These are phyloP conservation scores for Montipora capricornis DNA, from an alignment of 64 coral and sea anemone species.

Conservation along the genomic window DNA sequence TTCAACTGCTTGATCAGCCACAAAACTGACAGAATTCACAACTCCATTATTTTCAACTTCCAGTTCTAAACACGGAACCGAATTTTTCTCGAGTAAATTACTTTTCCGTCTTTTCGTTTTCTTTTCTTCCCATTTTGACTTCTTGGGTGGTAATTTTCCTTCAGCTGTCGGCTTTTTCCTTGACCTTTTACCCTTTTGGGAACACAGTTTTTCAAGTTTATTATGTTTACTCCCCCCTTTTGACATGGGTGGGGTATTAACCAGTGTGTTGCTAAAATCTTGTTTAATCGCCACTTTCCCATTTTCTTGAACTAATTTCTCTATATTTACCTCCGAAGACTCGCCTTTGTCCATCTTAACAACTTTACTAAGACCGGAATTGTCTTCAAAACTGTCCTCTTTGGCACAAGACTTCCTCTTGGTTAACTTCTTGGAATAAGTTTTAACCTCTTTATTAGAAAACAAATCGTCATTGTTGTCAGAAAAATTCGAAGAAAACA, in stretches of 20 bases:
- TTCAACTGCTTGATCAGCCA: slow-evolving; percentile 19
- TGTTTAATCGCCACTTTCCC: not conserved
- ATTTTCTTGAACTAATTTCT: not conserved
- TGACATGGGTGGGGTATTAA: not conserved
- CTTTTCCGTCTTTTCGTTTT: not conserved
- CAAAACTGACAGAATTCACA: slow-evolving; percentile 44
- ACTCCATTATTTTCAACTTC: not conserved
- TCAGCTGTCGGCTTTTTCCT: slow-evolving; percentile 7
- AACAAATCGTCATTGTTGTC: slow-evolving; percentile 14
- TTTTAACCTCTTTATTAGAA: not conserved
- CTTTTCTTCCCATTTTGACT: slow-evolving; percentile 14
- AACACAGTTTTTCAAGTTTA: not conserved
- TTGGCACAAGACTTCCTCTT: slow-evolving; percentile 15
- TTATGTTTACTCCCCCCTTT: not conserved
- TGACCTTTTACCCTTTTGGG: not conserved
- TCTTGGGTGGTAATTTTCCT: slow-evolving; percentile 4
- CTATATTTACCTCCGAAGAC: not conserved
- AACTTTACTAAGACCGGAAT: slow-evolving; percentile 20
- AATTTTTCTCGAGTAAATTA: not conserved
- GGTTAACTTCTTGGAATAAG: slow-evolving; percentile 7
- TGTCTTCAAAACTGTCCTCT: not conserved
- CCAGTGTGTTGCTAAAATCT: not conserved
- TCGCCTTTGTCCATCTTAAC: slow-evolving; percentile 10
- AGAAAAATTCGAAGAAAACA: slow-evolving; percentile 26
- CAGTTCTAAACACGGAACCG: not conserved